These are phyloP conservation scores for Acanthurus lineatus DNA, from an alignment of 2,797 vertebrate genomes.

Conservation along the genomic window DNA sequence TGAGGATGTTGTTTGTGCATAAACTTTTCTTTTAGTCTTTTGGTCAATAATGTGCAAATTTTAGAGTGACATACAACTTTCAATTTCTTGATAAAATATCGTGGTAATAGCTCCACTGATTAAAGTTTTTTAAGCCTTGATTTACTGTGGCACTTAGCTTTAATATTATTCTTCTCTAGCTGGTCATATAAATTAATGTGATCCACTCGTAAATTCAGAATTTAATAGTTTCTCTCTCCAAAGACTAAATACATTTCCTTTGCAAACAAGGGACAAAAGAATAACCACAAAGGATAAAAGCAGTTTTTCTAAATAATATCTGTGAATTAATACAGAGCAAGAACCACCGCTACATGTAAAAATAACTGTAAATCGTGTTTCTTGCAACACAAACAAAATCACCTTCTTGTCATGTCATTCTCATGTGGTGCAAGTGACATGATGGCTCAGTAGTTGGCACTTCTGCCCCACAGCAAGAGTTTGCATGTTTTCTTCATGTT, in stretches of 20 bases:
- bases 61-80: no score
- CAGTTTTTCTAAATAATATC: background rate
- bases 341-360: background rate
- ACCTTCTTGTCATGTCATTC: background rate
- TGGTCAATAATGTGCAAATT: background rate
- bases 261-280: background rate
- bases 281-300: background rate
- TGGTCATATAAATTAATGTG: slow-evolving; percentile 7
- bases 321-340: no score
- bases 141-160: background rate
- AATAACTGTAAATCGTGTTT: background rate
- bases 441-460: slow-evolving; percentile 4
- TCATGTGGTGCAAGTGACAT: slow-evolving; percentile 1
- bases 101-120: background rate
- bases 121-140: background rate
- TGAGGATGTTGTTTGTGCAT: background rate
- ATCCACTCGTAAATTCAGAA: background rate
- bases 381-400: background rate
- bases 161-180: slow-evolving; percentile 3
- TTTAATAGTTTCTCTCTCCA: background rate
- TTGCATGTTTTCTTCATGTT: slow-evolving; percentile 15
- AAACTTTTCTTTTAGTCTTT: background rate
- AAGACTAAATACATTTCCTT: background rate
- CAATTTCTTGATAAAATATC: slow-evolving; percentile 24
- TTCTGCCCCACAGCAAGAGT: background rate